Conservation (phyloP, 2,888 invertebrate species). For the Lasius platythorax region DNA sequence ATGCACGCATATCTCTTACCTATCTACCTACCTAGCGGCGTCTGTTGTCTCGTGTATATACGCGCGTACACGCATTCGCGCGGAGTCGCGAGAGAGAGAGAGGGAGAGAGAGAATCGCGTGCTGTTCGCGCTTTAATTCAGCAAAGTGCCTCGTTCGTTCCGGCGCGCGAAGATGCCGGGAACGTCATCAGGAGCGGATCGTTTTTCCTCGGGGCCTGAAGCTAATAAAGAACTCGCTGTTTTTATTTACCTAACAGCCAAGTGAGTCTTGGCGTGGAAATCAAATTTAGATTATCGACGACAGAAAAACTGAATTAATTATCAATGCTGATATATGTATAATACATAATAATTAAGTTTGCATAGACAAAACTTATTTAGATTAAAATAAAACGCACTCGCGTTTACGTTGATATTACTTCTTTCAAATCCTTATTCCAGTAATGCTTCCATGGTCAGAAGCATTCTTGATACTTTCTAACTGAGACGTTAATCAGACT, state of each 20-base stretch:
- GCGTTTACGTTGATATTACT: not conserved
- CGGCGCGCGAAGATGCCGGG: conserved; percentile 66
- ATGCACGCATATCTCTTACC: conserved; percentile 38
- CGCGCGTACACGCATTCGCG: conserved; percentile 57
- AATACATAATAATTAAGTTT: not conserved
- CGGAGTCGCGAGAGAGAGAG: conserved; percentile 42
- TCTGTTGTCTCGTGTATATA: conserved; percentile 50
- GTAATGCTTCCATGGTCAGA: not conserved
- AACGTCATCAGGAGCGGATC: conserved; percentile 30
- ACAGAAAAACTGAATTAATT: not conserved
- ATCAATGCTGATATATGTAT: not conserved
- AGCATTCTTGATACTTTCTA: not conserved
- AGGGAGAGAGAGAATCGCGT: conserved; percentile 69
- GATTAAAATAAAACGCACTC: not conserved
- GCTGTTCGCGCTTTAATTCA: conserved; percentile 80
- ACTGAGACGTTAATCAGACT: not conserved
- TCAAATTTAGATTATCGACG: not conserved
- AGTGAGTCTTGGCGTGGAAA: not conserved
- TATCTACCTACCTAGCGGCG: conserved; percentile 28
- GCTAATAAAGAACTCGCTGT: not conserved
- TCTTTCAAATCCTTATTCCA: not conserved
- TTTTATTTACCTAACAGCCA: not conserved
- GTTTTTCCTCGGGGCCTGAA: not conserved
- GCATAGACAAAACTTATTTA: not conserved
- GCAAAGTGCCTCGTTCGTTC: conserved; percentile 79